These are phyloP conservation scores for Omphaloscelis lunosa DNA, from an alignment of 2,888 invertebrate genomes.

Conservation along the genomic window DNA sequence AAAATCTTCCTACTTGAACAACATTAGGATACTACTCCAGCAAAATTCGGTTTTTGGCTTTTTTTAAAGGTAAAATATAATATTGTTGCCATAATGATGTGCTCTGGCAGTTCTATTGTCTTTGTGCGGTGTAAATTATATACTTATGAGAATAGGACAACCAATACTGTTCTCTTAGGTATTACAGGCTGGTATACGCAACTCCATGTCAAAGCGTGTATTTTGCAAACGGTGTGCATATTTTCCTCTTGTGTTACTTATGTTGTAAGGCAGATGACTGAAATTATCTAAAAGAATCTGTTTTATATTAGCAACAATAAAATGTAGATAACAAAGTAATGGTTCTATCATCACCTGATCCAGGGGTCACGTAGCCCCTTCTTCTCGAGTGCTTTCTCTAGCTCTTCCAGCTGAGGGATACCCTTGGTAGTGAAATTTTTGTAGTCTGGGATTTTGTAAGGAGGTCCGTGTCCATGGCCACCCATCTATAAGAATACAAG, in stretches of 20 bases:
- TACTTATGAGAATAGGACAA: neutral
- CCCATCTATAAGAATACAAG: constrained; percentile 75
- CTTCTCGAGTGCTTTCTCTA: constrained; percentile 92
- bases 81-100: too few species aligned
- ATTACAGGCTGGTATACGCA: too few species aligned
- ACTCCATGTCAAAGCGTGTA: too few species aligned
- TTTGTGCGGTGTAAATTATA: neutral
- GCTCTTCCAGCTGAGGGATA: constrained; percentile 91
- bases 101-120: too few species aligned
- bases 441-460: constrained; percentile 93
- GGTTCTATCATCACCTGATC: constrained; percentile 91
- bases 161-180: too few species aligned
- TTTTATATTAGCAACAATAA: neutral
- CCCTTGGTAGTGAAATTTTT: constrained; percentile 94
- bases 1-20: too few species aligned
- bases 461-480: constrained; percentile 76
- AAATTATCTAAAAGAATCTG: neutral
- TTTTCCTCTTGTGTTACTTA: neutral
- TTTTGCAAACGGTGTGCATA: too few species aligned
- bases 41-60: too few species aligned
- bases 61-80: too few species aligned
- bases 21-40: too few species aligned
- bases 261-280: neutral
- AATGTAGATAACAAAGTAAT: neutral
- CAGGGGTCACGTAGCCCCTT: constrained; percentile 96